Conservation (phyloP, 1,140 invertebrate species). For the Melipona quadrifasciata region DNA sequence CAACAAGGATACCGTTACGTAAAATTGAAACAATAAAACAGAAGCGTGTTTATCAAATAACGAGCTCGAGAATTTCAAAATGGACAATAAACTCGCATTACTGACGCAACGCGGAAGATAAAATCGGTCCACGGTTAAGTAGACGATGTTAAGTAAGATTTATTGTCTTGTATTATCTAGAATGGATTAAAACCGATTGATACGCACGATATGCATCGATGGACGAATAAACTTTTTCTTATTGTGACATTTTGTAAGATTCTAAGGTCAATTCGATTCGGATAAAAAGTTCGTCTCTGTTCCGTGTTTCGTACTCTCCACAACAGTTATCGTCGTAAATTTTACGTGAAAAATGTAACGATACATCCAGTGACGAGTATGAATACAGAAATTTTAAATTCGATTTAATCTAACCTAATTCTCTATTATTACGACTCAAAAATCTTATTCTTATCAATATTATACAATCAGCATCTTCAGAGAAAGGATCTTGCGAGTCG, state of each 20-base stretch:
- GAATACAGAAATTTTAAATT: not conserved
- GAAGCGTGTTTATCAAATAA: too few species aligned
- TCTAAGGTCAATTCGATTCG: not conserved
- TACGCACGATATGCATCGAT: not conserved
- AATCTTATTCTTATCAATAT: too few species aligned
- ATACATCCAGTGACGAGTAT: not conserved
- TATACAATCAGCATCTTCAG: not conserved
- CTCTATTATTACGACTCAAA: too few species aligned
- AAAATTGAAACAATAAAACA: not conserved
- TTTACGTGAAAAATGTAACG: not conserved
- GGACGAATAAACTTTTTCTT: not conserved
- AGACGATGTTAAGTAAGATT: not conserved
- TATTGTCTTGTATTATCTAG: not conserved
- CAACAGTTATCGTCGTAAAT: not conserved
- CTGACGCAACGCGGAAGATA: conserved; percentile 19
- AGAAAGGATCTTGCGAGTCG: not conserved
- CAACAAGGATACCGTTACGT: not conserved
- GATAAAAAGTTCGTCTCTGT: conserved; percentile 4
- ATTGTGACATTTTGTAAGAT: not conserved
- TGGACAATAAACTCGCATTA: not conserved
- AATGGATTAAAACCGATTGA: not conserved
- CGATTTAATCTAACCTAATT: not conserved
- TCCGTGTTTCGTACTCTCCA: not conserved
- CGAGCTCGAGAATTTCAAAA: not conserved
- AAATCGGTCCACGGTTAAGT: not conserved